These are phyloP conservation scores for Macrochelys suwanniensis DNA, from an alignment of 2,797 vertebrate species.

Conservation along the genomic window DNA sequence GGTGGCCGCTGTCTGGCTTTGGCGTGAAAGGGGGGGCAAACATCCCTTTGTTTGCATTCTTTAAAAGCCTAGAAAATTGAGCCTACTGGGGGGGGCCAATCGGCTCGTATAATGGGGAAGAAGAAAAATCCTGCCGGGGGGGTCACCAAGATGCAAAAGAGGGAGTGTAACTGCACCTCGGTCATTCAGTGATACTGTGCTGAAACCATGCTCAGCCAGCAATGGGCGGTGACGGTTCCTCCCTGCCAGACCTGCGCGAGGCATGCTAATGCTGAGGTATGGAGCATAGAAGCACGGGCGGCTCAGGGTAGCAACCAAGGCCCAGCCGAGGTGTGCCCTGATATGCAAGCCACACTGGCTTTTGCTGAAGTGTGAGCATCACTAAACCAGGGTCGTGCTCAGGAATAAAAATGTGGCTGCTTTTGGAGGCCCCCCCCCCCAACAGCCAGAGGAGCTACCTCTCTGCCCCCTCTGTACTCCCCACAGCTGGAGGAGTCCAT, in stretches of 20 bases:
- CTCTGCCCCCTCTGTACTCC: too few species aligned
- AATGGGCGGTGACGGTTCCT: background rate
- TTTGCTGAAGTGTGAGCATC: background rate
- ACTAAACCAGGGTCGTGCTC: too few species aligned
- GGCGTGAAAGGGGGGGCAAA: background rate
- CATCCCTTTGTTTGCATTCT: accelerated
- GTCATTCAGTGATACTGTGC: background rate
- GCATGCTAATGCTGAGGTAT: background rate
- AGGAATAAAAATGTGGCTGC: too few species aligned
- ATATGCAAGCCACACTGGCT: background rate
- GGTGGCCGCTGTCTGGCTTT: background rate
- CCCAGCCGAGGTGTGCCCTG: background rate
- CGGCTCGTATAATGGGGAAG: background rate
- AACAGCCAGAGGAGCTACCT: too few species aligned
- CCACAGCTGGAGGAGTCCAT: too few species aligned
- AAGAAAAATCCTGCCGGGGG: too few species aligned
- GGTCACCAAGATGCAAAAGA: background rate
- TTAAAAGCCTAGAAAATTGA: background rate
- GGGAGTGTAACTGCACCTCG: too few species aligned
- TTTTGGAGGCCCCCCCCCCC: too few species aligned
- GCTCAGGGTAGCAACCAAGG: background rate
- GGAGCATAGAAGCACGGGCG: background rate
- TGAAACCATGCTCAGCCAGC: too few species aligned
- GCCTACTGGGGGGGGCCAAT: background rate
- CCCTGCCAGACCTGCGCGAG: background rate